Percentiles rank a stretch among this genome's conserved stretches.
Evolutionary conservation across 1,140 invertebrate species (phyloP).

Genomic region (Leptonema lineaticorne): DNA sequence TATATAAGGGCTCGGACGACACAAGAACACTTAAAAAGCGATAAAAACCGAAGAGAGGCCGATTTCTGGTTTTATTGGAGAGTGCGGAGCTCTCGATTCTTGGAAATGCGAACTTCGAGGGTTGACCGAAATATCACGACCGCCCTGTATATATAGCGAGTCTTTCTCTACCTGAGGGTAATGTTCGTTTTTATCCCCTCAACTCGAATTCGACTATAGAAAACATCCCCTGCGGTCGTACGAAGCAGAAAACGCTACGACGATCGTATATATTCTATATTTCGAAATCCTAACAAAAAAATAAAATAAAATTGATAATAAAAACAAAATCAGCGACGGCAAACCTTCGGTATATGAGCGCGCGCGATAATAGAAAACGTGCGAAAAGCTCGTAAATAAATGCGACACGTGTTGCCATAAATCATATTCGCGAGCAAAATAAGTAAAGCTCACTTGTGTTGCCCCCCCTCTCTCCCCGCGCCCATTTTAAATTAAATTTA

Average conservation of each 20-base stretch:
- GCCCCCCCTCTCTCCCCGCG: no score
- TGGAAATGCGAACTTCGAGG: neutral
- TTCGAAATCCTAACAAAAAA: no score
- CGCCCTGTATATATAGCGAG: no score
- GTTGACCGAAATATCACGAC: neutral
- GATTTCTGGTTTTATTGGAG: neutral
- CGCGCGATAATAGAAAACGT: no score
- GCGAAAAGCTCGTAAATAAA: constrained; percentile 12
- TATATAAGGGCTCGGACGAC: no score
- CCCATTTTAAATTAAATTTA: no score
- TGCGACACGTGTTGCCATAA: neutral
- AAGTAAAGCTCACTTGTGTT: no score
- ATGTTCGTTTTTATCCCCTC: neutral
- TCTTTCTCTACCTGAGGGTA: neutral
- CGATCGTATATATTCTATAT: no score
- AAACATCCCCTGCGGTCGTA: neutral
- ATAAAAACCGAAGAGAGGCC: neutral
- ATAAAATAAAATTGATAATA: no score
- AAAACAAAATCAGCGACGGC: neutral
- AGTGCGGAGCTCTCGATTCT: no score
- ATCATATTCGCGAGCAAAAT: constrained; percentile 3
- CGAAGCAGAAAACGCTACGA: neutral
- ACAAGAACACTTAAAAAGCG: neutral
- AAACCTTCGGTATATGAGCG: neutral
- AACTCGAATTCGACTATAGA: neutral